Base-by-base conservation (phyloP, 2,888 invertebrate species). In the Lottia gigantea region DNA sequence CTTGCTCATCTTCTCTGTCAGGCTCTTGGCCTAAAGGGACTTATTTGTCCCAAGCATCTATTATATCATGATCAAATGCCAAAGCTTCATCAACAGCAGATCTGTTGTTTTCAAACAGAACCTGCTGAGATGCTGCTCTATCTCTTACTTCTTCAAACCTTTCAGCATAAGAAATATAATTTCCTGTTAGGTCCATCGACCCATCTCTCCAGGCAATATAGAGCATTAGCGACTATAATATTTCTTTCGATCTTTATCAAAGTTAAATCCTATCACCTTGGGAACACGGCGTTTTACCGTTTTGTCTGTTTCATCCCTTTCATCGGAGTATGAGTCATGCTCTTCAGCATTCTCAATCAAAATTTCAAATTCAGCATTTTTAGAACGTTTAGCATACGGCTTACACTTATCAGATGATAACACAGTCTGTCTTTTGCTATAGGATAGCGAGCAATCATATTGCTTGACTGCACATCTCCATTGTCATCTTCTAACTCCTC, bases 151-250 rank as follows among this genome's bases (percentile, higher is more conserved):
- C 19, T n/a, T 55, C 3, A 14, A 19, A 55, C n/a, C 55, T 19
- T n/a, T 55, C 55, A 19, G 55, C 55, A 55, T 49, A 49, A n/a
- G 16, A n/a, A n/a, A 15, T n/a, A 49, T n/a, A 14, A 49, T 49
- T 49, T 15, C n/a, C 49, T n/a, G n/a, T 55, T 16, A 76, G 63
- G 15, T 71, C 73, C 16, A 49, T 31, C 31, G 78, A 31, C 74
- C 84, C 84, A 68, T 84, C 64, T 66, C 83, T 69, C 85, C 85
- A 86, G n/a, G 83, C 79, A 0, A 71, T 19, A 70, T 73, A 86
- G 4, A 86, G 73, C 82, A 85, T 81, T 0, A 83, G 49, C 14
- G 78, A 71, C 62, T 72, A 64, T 75, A 82, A 69, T 76, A 81
- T 45, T 85, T 78, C 19, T 78, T 70, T 19, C 72, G 40, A 62